Evolutionary conservation across 1,140 invertebrate species (phyloP).

Genomic region (Philopotamus ludificatus): DNA sequence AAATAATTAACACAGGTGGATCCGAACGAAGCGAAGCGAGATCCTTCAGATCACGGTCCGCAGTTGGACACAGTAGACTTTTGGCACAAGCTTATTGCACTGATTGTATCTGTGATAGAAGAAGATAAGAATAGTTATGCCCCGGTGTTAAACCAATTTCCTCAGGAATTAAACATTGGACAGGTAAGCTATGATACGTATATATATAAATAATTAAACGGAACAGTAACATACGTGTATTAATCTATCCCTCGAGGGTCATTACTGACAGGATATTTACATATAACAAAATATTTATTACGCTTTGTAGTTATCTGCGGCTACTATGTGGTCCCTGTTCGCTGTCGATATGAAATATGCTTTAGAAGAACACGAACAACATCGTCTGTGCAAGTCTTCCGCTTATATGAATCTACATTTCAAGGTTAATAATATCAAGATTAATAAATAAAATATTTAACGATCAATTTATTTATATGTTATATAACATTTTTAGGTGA

Average conservation of each 20-base stretch:
- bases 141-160: conserved; percentile 97
- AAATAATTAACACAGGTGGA: conserved; percentile 61
- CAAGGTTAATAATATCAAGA: too few relatives aligned
- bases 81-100: conserved; percentile 97
- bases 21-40: conserved; percentile 83
- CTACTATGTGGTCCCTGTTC: conserved; percentile 96
- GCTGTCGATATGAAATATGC: conserved; percentile 98
- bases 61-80: conserved; percentile 91
- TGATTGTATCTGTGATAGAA: conserved; percentile 98
- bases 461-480: conserved; percentile 3
- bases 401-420: conserved; percentile 99
- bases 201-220: conserved; percentile 1
- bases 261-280: conserved; percentile 18
- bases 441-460: too few relatives aligned
- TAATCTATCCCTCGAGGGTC: too few relatives aligned
- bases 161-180: conserved; percentile 88
- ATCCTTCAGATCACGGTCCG: conserved; percentile 86
- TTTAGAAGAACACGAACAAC: conserved; percentile 95
- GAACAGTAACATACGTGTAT: neutral
- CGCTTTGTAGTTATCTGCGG: conserved; percentile 80
- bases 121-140: conserved; percentile 98
- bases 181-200: conserved; percentile 57
- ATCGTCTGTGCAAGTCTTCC: conserved; percentile 93
- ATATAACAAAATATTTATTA: too few relatives aligned
- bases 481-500: conserved; percentile 61